Conservation (phyloP, 2,797 vertebrate species). For the Propithecus deckenii region DNA sequence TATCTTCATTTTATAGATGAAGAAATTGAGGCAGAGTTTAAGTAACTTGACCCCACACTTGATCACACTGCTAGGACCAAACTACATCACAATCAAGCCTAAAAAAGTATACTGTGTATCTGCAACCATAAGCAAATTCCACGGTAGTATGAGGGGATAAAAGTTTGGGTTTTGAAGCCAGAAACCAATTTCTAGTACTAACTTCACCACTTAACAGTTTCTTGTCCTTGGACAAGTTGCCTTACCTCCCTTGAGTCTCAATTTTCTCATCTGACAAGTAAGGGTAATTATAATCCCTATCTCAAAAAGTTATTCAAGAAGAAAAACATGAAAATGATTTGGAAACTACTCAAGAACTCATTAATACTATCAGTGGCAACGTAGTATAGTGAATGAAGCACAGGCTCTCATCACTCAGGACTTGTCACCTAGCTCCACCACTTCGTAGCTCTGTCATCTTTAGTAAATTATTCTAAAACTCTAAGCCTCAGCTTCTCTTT, state of each 20-base stretch:
- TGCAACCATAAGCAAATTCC: neutral
- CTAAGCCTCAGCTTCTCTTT: neutral
- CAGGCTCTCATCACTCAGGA: neutral
- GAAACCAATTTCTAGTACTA: neutral
- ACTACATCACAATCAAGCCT: neutral
- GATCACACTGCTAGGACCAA: neutral
- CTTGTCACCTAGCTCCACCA: neutral
- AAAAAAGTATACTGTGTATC: neutral
- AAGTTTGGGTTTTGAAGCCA: neutral
- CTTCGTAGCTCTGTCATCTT: neutral
- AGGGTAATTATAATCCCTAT: neutral
- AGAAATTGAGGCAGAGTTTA: neutral
- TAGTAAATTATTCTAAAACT: neutral
- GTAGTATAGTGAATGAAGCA: neutral
- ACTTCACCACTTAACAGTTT: neutral
- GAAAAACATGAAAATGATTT: neutral
- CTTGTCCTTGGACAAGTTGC: neutral
- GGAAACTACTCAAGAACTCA: neutral
- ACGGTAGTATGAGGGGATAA: neutral
- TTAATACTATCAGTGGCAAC: neutral
- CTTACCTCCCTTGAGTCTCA: neutral
- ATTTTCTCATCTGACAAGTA: constrained; percentile 3
- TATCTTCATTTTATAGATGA: neutral
- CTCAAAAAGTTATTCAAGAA: neutral
- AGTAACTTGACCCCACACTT: neutral